phyloP scores from a whole-genome alignment of 1,140 invertebrate species.

The Zaprionus davidi region DNA sequence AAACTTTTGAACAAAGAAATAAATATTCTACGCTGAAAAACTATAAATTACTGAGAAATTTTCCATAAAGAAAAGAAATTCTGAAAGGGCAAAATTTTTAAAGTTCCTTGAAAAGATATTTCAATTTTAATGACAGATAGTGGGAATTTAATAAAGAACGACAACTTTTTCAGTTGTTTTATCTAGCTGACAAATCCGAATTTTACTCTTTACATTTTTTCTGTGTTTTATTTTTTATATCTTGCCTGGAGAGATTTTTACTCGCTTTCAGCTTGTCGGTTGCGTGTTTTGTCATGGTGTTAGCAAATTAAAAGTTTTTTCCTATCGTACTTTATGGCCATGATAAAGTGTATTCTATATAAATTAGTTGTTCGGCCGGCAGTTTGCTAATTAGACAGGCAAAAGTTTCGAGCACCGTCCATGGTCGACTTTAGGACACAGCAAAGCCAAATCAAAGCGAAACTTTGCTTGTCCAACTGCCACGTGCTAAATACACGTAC shows the following conservation, averaged over 20 bases:
- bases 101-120: not conserved
- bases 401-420: slow-evolving; percentile 58
- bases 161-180: not conserved
- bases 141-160: not conserved
- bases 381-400: slow-evolving; percentile 71
- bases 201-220: slow-evolving; percentile 2
- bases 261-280: slow-evolving; percentile 14
- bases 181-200: not conserved
- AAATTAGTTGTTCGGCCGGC: slow-evolving; percentile 62
- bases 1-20: not conserved
- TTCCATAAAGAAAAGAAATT: not conserved
- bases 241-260: not conserved
- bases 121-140: not conserved
- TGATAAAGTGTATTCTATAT: slow-evolving; percentile 57
- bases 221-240: slow-evolving; percentile 6
- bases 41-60: not conserved
- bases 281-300: slow-evolving; percentile 57
- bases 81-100: not conserved
- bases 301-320: slow-evolving; percentile 74
- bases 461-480: slow-evolving; percentile 19
- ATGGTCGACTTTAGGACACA: slow-evolving; percentile 19
- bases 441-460: slow-evolving; percentile 28
- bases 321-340: slow-evolving; percentile 57
- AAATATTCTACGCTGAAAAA: not conserved
- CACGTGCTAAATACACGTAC: not conserved